Percentiles rank a stretch among this genome's conserved stretches.
phyloP scores from a whole-genome alignment of 2,797 vertebrate genomes.

The Potorous gilbertii region DNA sequence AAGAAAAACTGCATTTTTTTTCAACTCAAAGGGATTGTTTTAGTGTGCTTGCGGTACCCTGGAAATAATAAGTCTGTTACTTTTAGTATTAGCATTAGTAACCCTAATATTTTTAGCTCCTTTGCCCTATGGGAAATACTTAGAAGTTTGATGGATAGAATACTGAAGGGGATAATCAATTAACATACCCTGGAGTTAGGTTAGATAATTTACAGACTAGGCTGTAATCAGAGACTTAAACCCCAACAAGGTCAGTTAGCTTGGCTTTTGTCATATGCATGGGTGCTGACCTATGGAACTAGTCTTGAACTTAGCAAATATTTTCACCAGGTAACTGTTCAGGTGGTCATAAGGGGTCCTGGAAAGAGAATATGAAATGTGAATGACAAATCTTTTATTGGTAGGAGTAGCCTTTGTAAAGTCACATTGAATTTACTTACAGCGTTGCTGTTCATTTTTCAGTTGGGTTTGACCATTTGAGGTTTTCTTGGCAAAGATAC shows the following conservation, averaged over 20 bases:
- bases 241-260: background rate
- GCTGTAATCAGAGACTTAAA: background rate
- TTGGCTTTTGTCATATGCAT: constrained; percentile 23
- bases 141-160: constrained; percentile 16
- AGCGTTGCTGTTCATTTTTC: background rate
- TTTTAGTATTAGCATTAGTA: no score
- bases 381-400: background rate
- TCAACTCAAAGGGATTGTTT: constrained; percentile 42
- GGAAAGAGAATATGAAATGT: background rate
- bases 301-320: background rate
- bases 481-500: background rate
- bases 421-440: background rate
- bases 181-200: constrained; percentile 20
- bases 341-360: background rate
- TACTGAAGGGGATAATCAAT: constrained; percentile 12
- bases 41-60: background rate
- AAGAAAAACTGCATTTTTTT: background rate
- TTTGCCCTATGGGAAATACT: constrained; percentile 45
- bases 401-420: background rate
- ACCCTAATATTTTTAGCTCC: constrained; percentile 53
- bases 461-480: background rate
- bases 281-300: background rate
- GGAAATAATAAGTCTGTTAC: background rate
- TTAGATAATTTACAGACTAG: constrained; percentile 38
- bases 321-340: background rate